phyloP scores from a whole-genome alignment of 2,113 vertebrate genomes.

The Polyodon spathula region DNA sequence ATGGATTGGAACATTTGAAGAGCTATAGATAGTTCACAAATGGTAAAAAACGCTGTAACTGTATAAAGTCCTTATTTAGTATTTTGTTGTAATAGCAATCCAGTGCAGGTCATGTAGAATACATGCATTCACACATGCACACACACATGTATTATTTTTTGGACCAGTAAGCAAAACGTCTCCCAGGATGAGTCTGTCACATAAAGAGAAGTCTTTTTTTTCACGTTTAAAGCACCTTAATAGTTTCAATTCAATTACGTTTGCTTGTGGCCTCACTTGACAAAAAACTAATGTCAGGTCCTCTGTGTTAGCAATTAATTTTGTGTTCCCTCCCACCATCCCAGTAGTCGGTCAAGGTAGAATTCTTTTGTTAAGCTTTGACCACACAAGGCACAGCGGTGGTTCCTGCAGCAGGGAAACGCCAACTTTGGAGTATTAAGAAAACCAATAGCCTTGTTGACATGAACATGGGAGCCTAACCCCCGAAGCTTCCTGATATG shows the following conservation, averaged over 20 bases:
- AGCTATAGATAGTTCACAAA: too few species aligned
- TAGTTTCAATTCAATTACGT: slow-evolving; percentile 10
- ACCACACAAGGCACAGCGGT: slow-evolving; percentile 80
- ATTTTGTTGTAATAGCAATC: too few species aligned
- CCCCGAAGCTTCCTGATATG: slow-evolving; percentile 98
- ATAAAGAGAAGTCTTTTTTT: not conserved
- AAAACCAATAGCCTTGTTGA: slow-evolving; percentile 99
- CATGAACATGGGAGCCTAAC: slow-evolving; percentile 96
- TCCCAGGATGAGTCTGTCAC: not conserved
- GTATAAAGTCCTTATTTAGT: too few species aligned
- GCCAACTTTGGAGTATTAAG: slow-evolving; percentile 96
- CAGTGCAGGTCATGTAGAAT: too few species aligned
- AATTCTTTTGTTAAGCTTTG: slow-evolving; percentile 83
- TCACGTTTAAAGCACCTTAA: not conserved
- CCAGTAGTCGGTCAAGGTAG: slow-evolving; percentile 59
- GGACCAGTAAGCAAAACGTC: too few species aligned
- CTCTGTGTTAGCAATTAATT: slow-evolving; percentile 60
- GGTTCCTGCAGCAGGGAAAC: slow-evolving; percentile 78
- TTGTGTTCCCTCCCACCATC: slow-evolving; percentile 42
- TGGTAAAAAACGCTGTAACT: too few species aligned
- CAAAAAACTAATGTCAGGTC: slow-evolving; percentile 56
- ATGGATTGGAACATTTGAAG: too few species aligned
- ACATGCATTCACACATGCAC: too few species aligned
- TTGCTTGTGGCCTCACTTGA: slow-evolving; percentile 19
- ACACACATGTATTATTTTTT: too few species aligned